These are phyloP conservation scores for Hydractinia echinata DNA, from an alignment of 30 jellyfish, hydroid and myxozoan species.

Conservation along the genomic window DNA sequence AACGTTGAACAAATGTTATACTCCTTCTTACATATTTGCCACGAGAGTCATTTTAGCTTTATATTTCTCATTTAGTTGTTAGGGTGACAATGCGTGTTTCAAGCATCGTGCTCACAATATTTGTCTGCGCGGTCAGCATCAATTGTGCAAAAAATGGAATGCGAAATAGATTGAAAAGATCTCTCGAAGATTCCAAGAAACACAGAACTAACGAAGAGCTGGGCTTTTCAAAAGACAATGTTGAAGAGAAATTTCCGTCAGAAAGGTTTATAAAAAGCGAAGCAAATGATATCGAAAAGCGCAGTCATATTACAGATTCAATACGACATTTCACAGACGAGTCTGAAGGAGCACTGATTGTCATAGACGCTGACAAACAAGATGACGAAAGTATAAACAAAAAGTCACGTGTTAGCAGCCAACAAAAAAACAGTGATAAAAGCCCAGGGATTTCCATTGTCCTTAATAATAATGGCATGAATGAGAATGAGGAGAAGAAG, in stretches of 20 bases:
- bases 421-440: background rate
- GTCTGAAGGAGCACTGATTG: slow-evolving; percentile 20
- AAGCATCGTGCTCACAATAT: background rate
- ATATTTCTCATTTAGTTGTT: background rate
- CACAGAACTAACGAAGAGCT: background rate
- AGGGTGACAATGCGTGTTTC: background rate
- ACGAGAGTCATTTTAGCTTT: too few species aligned
- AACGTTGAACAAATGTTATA: too few species aligned
- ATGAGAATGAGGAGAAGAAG: slow-evolving; percentile 22
- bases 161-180: too few species aligned
- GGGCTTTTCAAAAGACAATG: background rate
- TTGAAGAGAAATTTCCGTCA: background rate
- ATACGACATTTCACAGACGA: slow-evolving; percentile 11
- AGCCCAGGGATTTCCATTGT: slow-evolving; percentile 29
- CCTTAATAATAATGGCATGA: slow-evolving; percentile 17
- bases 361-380: slow-evolving; percentile 18
- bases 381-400: slow-evolving; percentile 15
- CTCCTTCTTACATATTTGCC: too few species aligned
- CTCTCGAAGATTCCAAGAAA: too few species aligned
- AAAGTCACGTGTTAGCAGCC: background rate
- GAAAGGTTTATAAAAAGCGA: background rate
- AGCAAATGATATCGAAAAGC: slow-evolving; percentile 1
- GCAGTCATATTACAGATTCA: background rate
- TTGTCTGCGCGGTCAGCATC: too few species aligned
- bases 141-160: too few species aligned